Evolutionary conservation across 2,888 invertebrate species (phyloP), one percentile per base, ranked within the genome.

Genomic region (Galerucella nymphaeae): DNA sequence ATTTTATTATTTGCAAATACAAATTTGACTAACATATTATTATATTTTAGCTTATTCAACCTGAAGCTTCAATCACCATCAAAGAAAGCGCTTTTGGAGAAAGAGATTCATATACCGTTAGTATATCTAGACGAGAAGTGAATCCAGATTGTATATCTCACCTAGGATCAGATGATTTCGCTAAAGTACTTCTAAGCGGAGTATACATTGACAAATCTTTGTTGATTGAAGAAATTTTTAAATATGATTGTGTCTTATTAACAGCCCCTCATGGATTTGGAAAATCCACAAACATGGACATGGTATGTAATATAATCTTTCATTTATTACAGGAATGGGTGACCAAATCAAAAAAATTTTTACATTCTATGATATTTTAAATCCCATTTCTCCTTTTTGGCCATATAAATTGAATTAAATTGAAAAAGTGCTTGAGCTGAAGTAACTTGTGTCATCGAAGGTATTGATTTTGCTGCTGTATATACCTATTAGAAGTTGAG

Each of bases 261-360:
- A 70, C 70, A 30, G 70, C 70, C 11, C 70, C 70, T 6, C 61
- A 57, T 41, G 58, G 63, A 20, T 70, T 57, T 58, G 70, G 70
- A 16, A 70, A 70, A 57, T 70, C 70, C 2, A 70, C 70, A 16
- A 70, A 70, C 23, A 53, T 63, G 63, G 42, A 70, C 23, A 70
- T 70, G 70, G 70, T 42, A 62, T 4, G 61, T 62, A 62, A 62
- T 10, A 0, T 23, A 38, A 38, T 8, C 0, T 38, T 38, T 38
- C 8, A 38, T 38, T 38, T 38, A 38, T 38, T 38, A 38, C 8
- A 8, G 30, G 8, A 38, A 38, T 38, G 8, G 30, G 30, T 38
- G 30, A 8, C 30, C 30, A 38, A 38, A 30, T 30, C 30, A 30
- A 6, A 30, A 30, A 6, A 30, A 30, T 30, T 30, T 30, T 30